Conservation (phyloP, 2,113 vertebrate genomes). For the Lepus americanus region DNA sequence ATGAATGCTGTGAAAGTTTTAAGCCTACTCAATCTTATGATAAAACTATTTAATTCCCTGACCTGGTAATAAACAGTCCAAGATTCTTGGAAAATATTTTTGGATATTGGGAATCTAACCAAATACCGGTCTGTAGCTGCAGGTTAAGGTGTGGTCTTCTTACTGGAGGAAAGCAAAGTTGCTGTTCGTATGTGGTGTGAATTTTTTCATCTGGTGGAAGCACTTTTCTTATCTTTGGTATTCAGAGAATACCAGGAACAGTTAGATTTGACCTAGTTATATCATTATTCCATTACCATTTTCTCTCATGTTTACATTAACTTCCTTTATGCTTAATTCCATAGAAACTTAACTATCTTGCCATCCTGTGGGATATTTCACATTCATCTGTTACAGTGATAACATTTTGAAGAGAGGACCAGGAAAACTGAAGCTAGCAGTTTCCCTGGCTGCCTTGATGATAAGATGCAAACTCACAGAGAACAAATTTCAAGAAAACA, state of each 20-base stretch:
- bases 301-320: not conserved
- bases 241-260: not conserved
- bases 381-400: not conserved
- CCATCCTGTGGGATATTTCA: not conserved
- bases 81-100: not conserved
- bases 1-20: conserved; percentile 2
- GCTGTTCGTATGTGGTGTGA: not conserved
- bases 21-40: conserved; percentile 40
- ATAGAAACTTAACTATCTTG: not conserved
- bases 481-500: conserved; percentile 24
- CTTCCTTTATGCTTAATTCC: not conserved
- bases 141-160: not conserved
- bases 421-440: not conserved
- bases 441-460: not conserved
- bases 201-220: not conserved
- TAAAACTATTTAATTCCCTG: conserved; percentile 22
- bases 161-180: not conserved
- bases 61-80: not conserved
- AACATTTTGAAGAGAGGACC: not conserved
- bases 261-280: not conserved
- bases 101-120: conserved; percentile 15
- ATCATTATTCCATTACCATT: not conserved
- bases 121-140: not conserved
- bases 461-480: not conserved
- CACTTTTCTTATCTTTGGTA: not conserved